phyloP scores from a whole-genome alignment of 2,797 vertebrate genomes.

The Gymnodraco acuticeps region DNA sequence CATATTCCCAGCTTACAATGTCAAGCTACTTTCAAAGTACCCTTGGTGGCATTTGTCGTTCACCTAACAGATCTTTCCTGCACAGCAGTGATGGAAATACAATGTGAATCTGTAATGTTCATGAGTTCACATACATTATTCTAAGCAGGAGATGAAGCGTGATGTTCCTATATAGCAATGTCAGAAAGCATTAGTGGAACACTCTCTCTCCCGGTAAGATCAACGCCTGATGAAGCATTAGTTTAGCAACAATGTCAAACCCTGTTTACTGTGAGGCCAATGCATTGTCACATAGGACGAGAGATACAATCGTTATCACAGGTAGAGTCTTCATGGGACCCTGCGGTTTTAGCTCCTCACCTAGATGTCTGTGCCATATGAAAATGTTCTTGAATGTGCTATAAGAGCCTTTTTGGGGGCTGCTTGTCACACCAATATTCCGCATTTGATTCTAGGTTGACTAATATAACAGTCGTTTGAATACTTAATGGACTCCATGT shows the following conservation, averaged over 20 bases:
- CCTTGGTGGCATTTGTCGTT: not conserved
- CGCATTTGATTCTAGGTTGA: conserved; percentile 26
- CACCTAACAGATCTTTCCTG: not conserved
- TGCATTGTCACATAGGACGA: conserved; percentile 31
- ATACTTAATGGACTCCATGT: conserved; percentile 8
- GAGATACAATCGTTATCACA: conserved; percentile 34
- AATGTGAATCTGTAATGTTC: conserved; percentile 58
- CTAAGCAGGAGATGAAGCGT: conserved; percentile 60
- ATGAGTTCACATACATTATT: conserved; percentile 70
- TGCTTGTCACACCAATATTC: conserved; percentile 5
- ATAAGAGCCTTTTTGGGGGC: not conserved
- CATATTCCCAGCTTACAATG: not conserved
- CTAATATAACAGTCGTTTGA: conserved; percentile 7
- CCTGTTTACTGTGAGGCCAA: conserved; percentile 64
- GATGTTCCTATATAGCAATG: conserved; percentile 64
- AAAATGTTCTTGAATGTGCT: conserved; percentile 6
- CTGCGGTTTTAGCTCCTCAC: conserved; percentile 3
- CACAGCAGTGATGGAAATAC: conserved; percentile 54
- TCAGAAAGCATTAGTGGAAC: conserved; percentile 70
- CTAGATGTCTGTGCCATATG: conserved; percentile 18
- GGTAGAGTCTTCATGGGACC: conserved; percentile 24
- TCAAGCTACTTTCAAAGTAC: not conserved
- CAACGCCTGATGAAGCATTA: conserved; percentile 71
- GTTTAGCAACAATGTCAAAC: conserved; percentile 76
- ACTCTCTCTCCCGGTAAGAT: conserved; percentile 67